Percentiles rank a stretch among this genome's conserved stretches.
Conservation (phyloP, 2,888 invertebrate species). For the Ophonus ardosiacus region DNA sequence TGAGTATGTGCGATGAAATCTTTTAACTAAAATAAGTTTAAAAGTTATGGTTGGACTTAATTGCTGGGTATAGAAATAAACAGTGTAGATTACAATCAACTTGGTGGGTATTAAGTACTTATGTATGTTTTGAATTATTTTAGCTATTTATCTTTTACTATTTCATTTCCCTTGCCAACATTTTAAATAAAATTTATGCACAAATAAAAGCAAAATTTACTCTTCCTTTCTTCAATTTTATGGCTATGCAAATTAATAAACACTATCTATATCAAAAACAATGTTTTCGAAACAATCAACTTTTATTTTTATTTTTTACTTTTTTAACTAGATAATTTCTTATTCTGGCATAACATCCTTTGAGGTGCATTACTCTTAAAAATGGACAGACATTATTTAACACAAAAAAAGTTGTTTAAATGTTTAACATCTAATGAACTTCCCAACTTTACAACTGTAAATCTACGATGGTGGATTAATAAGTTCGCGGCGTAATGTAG, state of each 20-base stretch:
- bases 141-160: conserved; percentile 42
- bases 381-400: too few relatives aligned
- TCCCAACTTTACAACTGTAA: too few relatives aligned
- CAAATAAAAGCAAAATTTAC: neutral
- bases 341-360: too few relatives aligned
- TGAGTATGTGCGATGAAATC: conserved; percentile 66
- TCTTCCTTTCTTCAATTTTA: neutral
- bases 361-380: too few relatives aligned
- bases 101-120: conserved; percentile 33
- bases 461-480: too few relatives aligned
- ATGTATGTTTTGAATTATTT: conserved; percentile 46
- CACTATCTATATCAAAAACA: neutral
- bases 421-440: too few relatives aligned
- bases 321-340: too few relatives aligned
- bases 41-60: conserved; percentile 40
- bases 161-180: neutral
- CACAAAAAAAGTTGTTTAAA: too few relatives aligned
- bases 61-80: conserved; percentile 45
- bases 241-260: neutral
- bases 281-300: too few relatives aligned
- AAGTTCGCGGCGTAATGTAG: too few relatives aligned
- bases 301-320: neutral
- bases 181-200: conserved; percentile 8
- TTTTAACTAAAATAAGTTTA: conserved; percentile 50
- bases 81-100: conserved; percentile 40